Percentiles rank a stretch among this genome's conserved stretches.
These are phyloP conservation scores for Drosophila lacicola DNA, from an alignment of 2,888 invertebrate species.

Conservation along the genomic window DNA sequence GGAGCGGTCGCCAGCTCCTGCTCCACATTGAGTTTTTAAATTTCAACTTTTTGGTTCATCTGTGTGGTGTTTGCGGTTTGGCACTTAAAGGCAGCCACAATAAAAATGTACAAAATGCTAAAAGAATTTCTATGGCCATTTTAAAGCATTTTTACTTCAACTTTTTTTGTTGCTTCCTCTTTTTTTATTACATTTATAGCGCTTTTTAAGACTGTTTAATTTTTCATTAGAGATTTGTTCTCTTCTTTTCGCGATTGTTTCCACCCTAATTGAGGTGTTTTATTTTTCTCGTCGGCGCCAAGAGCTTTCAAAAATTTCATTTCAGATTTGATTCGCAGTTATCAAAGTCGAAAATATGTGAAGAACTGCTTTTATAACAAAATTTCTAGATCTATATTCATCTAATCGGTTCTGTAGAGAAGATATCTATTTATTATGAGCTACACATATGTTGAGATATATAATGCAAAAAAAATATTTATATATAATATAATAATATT, in stretches of 20 bases:
- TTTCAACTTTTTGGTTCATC: slow-evolving; percentile 77
- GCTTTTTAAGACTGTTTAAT: slow-evolving; percentile 67
- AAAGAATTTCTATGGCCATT: slow-evolving; percentile 24
- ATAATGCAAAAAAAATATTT: no score
- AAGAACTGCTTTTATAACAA: slow-evolving; percentile 3
- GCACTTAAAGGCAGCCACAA: slow-evolving; percentile 65
- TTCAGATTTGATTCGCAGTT: slow-evolving; percentile 57
- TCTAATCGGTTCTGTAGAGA: slow-evolving; percentile 4
- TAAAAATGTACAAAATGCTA: slow-evolving; percentile 44
- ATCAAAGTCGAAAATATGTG: slow-evolving; percentile 52
- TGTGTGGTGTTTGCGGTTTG: slow-evolving; percentile 78
- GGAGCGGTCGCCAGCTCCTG: neutral
- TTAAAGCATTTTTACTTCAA: slow-evolving; percentile 45
- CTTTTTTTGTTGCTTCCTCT: neutral
- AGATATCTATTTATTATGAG: no score
- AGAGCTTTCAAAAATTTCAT: slow-evolving; percentile 65
- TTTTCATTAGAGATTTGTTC: slow-evolving; percentile 74
- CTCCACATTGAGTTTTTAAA: slow-evolving; percentile 64
- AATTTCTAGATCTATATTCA: neutral
- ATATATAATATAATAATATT: no score
- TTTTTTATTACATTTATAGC: slow-evolving; percentile 48
- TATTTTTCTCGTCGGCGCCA: slow-evolving; percentile 50
- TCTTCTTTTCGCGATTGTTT: slow-evolving; percentile 6
- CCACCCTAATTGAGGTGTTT: slow-evolving; percentile 26
- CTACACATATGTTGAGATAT: neutral